Evolutionary conservation across 2,113 vertebrate genomes (phyloP).

Genomic region (Colistium nudipinnis): DNA sequence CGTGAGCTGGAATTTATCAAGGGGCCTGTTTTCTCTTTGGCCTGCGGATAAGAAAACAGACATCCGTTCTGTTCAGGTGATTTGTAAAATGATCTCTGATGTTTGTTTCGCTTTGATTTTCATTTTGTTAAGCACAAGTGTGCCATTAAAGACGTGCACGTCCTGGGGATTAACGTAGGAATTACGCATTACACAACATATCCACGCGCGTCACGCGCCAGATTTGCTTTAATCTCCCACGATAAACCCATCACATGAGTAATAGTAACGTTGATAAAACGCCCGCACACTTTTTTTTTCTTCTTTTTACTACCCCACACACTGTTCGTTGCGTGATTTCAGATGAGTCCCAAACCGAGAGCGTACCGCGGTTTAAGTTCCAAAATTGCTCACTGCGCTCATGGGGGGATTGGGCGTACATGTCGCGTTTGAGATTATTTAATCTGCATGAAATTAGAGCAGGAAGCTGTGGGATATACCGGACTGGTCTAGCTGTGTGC

Average conservation of each 20-base stretch:
- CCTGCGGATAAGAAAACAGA: conserved; percentile 74
- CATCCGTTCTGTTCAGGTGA: not conserved
- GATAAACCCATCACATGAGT: conserved; percentile 43
- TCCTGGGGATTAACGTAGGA: conserved; percentile 54
- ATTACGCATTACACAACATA: conserved; percentile 73
- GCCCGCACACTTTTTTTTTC: not conserved
- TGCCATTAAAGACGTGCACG: not conserved
- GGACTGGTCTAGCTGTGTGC: conserved; percentile 14
- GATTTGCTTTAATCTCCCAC: conserved; percentile 66
- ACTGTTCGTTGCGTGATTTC: not conserved
- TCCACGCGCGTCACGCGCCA: conserved; percentile 49
- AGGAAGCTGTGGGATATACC: conserved; percentile 3
- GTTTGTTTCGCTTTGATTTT: not conserved
- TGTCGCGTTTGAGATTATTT: conserved; percentile 40
- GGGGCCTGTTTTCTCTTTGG: conserved; percentile 92
- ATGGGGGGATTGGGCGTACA: conserved; percentile 11
- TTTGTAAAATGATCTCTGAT: not conserved
- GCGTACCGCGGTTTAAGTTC: conserved; percentile 7
- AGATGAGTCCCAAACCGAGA: conserved; percentile 1
- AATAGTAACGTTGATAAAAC: conserved; percentile 9
- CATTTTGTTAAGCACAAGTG: not conserved
- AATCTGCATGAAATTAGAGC: conserved; percentile 45
- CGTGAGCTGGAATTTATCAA: conserved; percentile 96
- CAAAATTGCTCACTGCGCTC: conserved; percentile 7
- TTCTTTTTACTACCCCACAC: not conserved